Evolutionary conservation across 2,797 vertebrate species (phyloP), one percentile per base, ranked within the genome.

Genomic region (Sternotherus odoratus): DNA sequence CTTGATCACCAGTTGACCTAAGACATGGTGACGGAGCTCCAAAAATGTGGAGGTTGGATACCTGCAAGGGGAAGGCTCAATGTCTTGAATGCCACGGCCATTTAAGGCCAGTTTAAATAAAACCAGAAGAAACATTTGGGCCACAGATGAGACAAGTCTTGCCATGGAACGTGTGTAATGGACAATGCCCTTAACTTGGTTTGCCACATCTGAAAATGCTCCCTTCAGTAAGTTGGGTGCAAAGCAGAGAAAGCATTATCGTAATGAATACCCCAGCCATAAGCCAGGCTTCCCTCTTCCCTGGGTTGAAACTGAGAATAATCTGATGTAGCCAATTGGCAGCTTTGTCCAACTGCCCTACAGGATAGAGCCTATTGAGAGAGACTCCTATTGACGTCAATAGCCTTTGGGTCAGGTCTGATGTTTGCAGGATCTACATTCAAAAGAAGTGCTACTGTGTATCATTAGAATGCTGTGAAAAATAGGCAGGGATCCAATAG

Each of bases 401-500:
- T 39, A 77, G 77, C 79, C 80, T 95, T 92, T n/a, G 54, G 95
- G 83, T 74, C 11, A 30, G 83, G 21, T 77, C 21, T 28, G 82
- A 84, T 86, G 36, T 92, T 87, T 54, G 26, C 66, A 85, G 49
- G 53, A 87, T 95, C 91, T 92, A 87, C 7, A 88, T 94, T 83
- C 54, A 78, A 88, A 85, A 86, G 75, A 87, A 69, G 39, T 85
- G 88, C 33, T 89, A 82, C 7, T n/a, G 54, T 5, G 13, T 84
- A 85, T 0, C 2, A 89, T 66, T 48, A 88, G 75, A 82, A 49
- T 28, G 79, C 33, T 91, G 91, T 93, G 86, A 50, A 69, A 92
- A 93, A 95, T 78, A 86, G 82, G 15, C 48, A 85, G 85, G 89
- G 69, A 96, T 92, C 78, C 92, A 39, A 84, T 81, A 72, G 83